Percentiles rank a stretch among this genome's conserved stretches.
Conservation (phyloP, 2,888 invertebrate genomes). For the Conops quadrifasciatus region DNA sequence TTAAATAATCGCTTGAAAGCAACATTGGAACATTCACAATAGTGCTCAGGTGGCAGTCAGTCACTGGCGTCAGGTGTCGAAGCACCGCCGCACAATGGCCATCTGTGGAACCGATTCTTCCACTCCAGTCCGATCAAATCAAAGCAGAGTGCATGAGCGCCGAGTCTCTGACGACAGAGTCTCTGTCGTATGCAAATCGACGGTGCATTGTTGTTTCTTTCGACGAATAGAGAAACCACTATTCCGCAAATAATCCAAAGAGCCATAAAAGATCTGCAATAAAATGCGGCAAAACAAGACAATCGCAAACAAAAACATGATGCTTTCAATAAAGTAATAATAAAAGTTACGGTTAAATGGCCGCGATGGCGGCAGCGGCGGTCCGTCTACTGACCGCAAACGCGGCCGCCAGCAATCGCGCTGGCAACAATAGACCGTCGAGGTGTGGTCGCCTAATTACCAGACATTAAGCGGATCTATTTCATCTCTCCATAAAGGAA, state of each 20-base stretch:
- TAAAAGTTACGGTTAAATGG: constrained; percentile 9
- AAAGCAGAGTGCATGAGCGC: neutral
- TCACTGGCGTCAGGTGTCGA: too few relatives aligned
- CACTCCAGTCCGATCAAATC: too few relatives aligned
- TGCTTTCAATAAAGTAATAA: constrained; percentile 23
- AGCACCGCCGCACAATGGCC: neutral
- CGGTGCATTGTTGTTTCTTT: neutral
- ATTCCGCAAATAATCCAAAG: neutral
- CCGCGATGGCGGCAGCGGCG: neutral
- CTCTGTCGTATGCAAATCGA: neutral
- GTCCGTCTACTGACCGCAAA: neutral
- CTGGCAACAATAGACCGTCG: constrained; percentile 43
- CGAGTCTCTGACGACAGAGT: neutral
- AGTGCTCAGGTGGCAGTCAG: too few relatives aligned
- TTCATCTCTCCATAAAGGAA: constrained; percentile 49
- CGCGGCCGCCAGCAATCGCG: neutral
- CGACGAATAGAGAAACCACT: neutral
- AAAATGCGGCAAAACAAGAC: neutral
- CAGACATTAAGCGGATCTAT: constrained; percentile 60
- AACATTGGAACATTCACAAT: too few relatives aligned
- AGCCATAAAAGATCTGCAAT: neutral
- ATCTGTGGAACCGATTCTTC: too few relatives aligned
- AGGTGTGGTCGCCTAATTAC: constrained; percentile 60
- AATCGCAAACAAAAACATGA: constrained; percentile 15
- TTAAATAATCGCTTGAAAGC: too few relatives aligned